Evolutionary conservation across 2,888 invertebrate genomes (phyloP).

Genomic region (Teleiodes luculella): DNA sequence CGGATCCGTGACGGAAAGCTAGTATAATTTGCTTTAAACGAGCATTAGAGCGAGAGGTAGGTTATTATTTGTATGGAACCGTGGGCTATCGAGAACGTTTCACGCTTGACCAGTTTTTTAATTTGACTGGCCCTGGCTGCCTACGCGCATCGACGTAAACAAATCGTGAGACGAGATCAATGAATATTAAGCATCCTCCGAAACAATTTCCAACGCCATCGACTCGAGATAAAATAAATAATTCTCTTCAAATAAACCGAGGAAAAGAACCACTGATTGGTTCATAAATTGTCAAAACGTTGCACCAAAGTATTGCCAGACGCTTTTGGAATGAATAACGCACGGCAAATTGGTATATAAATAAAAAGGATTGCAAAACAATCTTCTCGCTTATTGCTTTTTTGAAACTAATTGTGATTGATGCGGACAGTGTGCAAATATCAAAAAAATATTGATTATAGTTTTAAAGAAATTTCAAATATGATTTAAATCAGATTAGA

Average conservation of each 20-base stretch:
- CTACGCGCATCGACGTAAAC: conserved; percentile 58
- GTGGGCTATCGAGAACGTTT: no score
- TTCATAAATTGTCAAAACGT: conserved; percentile 70
- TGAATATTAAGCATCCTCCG: conserved; percentile 70
- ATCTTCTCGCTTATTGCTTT: conserved; percentile 37
- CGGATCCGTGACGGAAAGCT: no score
- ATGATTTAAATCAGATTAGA: no score
- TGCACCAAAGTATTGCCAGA: conserved; percentile 50
- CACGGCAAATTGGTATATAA: conserved; percentile 59
- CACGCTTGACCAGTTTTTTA: conserved; percentile 35
- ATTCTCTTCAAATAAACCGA: conserved; percentile 61
- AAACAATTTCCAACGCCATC: conserved; percentile 65
- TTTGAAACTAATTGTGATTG: conserved; percentile 51
- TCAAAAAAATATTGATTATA: background rate
- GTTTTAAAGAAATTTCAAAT: background rate
- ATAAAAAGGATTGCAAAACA: conserved; percentile 44
- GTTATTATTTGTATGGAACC: no score
- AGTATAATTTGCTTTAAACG: no score
- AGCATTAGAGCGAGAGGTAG: no score
- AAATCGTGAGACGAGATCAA: conserved; percentile 68
- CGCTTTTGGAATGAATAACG: conserved; percentile 55
- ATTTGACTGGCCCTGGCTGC: conserved; percentile 51
- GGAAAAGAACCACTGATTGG: conserved; percentile 66
- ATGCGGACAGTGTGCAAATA: conserved; percentile 34
- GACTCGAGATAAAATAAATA: conserved; percentile 62